These are phyloP conservation scores for Polylopha cassiicola DNA, from an alignment of 2,888 invertebrate species.

Conservation along the genomic window DNA sequence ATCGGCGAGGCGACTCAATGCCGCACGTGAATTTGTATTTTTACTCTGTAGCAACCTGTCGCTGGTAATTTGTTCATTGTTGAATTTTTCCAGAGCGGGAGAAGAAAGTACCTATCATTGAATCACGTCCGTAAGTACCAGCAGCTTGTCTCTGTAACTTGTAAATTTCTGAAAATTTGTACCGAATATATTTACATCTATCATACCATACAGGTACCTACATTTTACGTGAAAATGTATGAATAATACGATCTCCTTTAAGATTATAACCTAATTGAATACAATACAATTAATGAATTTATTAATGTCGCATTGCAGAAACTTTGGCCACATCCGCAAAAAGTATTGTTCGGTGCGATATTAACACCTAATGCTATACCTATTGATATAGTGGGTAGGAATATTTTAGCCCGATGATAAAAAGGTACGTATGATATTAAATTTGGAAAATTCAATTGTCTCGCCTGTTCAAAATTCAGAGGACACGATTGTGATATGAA, in stretches of 20 bases:
- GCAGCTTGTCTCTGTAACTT: too few relatives aligned
- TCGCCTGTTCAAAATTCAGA: slow-evolving; percentile 16
- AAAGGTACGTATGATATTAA: slow-evolving; percentile 12
- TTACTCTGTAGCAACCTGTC: slow-evolving; percentile 29
- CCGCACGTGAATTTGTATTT: slow-evolving; percentile 62
- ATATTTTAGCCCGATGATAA: slow-evolving; percentile 13
- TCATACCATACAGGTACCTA: too few relatives aligned
- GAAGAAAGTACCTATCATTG: too few relatives aligned
- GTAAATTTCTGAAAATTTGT: too few relatives aligned
- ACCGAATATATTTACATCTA: too few relatives aligned
- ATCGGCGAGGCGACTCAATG: slow-evolving; percentile 52
- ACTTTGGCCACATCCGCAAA: background rate
- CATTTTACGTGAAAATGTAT: too few relatives aligned
- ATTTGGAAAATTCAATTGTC: slow-evolving; percentile 21
- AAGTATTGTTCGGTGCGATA: slow-evolving; percentile 17
- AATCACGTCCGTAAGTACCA: too few relatives aligned
- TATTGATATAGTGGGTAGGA: slow-evolving; percentile 9
- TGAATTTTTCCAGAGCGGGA: slow-evolving; percentile 2
- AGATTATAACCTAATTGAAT: slow-evolving; percentile 17
- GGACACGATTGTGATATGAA: slow-evolving; percentile 20
- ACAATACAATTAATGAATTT: slow-evolving; percentile 22
- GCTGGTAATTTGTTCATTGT: slow-evolving; percentile 23
- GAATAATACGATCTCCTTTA: slow-evolving; percentile 3
- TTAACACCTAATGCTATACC: slow-evolving; percentile 20
- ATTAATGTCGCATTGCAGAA: slow-evolving; percentile 12